Percentiles rank a stretch among this genome's conserved stretches.
Conservation (phyloP, 2,113 vertebrate species). For the Thamnophis sirtalis region DNA sequence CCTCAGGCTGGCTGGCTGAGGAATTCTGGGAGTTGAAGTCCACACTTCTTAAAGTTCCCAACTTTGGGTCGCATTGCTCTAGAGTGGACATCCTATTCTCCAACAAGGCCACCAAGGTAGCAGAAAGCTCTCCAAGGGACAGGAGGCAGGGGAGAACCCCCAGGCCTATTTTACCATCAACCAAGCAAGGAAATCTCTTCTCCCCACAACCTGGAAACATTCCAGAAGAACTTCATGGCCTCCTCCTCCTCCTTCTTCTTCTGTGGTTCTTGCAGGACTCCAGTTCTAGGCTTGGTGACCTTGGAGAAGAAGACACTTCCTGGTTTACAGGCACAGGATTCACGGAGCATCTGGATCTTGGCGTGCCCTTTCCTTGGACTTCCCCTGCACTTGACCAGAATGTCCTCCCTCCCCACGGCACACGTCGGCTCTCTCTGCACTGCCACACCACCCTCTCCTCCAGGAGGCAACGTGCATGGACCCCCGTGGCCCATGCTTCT, state of each 20-base stretch:
- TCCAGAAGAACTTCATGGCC: neutral
- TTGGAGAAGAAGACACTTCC: slow-evolving; percentile 42
- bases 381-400: slow-evolving; percentile 64
- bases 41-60: neutral
- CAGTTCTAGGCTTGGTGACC: slow-evolving; percentile 73
- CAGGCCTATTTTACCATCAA: neutral
- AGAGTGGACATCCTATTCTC: neutral
- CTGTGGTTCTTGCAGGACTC: slow-evolving; percentile 63
- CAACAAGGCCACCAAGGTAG: neutral
- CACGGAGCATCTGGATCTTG: slow-evolving; percentile 66
- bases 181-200: neutral
- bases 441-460: slow-evolving; percentile 44
- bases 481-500: slow-evolving; percentile 59
- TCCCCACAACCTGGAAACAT: neutral
- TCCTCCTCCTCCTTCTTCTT: neutral
- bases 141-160: neutral
- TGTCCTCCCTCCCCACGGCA: slow-evolving; percentile 17
- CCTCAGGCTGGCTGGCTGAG: too few species aligned
- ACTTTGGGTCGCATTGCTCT: neutral
- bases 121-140: neutral
- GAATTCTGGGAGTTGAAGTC: neutral
- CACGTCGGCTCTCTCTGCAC: slow-evolving; percentile 10
- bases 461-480: slow-evolving; percentile 59
- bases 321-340: slow-evolving; percentile 57
- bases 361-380: slow-evolving; percentile 43